Evolutionary conservation across 35 echinoderm and acorn worm genomes (phyloP).

Genomic region (Lytechinus pictus): DNA sequence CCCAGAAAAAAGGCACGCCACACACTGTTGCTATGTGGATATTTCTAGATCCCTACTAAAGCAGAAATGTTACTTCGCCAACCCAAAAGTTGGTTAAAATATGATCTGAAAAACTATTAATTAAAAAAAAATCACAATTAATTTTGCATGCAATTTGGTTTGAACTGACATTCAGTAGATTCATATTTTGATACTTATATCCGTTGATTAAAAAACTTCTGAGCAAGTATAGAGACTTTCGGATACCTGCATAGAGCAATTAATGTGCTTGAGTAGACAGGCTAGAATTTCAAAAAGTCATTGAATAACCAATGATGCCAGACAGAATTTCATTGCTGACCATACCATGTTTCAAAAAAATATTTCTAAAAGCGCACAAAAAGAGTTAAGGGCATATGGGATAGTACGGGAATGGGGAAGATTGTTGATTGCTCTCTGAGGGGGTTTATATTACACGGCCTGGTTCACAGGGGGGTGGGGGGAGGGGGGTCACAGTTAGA

Average conservation of each 20-base stretch:
- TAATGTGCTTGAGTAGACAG: background rate
- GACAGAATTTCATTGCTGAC: background rate
- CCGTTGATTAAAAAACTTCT: too few species aligned
- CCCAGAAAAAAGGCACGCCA: background rate
- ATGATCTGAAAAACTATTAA: too few species aligned
- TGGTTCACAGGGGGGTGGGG: background rate
- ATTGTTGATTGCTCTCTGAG: background rate
- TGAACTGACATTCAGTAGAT: too few species aligned
- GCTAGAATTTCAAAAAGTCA: background rate
- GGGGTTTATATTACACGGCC: background rate
- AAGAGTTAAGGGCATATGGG: background rate
- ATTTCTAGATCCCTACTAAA: background rate
- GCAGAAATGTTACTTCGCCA: too few species aligned
- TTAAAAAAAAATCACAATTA: too few species aligned
- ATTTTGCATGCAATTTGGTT: too few species aligned
- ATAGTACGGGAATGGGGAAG: background rate
- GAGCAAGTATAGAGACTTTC: background rate
- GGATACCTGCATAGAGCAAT: background rate
- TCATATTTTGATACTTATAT: too few species aligned
- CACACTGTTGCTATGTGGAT: background rate
- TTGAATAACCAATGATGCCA: background rate
- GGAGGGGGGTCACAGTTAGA: too few species aligned
- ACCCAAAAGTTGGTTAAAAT: too few species aligned
- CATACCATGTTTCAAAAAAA: background rate
- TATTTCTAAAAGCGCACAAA: background rate